phyloP scores from a whole-genome alignment of 1,140 invertebrate genomes.

The Gryllus bimaculatus region DNA sequence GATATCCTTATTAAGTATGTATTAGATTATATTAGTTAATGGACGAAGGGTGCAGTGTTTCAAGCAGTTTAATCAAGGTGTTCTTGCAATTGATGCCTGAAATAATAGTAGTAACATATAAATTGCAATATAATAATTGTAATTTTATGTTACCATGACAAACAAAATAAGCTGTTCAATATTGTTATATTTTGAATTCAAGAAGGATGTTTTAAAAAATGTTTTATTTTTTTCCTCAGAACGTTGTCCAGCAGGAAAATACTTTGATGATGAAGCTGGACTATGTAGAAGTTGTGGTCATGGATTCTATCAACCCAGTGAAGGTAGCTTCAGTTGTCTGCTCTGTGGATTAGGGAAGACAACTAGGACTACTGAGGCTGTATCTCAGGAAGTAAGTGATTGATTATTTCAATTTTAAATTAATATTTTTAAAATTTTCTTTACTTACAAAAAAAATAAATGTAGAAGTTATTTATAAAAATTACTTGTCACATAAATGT shows the following conservation, averaged over 20 bases:
- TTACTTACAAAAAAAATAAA: background rate
- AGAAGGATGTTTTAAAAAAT: background rate
- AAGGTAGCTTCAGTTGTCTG: slow-evolving; percentile 82
- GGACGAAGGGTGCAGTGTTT: too few species aligned
- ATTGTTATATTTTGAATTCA: too few species aligned
- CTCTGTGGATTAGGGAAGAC: slow-evolving; percentile 88
- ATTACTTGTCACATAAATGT: background rate
- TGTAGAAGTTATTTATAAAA: background rate
- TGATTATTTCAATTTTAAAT: background rate
- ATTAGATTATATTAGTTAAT: too few species aligned
- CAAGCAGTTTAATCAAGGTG: too few species aligned
- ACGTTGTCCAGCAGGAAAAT: slow-evolving; percentile 82
- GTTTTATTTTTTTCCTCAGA: slow-evolving; percentile 43
- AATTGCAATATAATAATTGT: too few species aligned
- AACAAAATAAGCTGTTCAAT: too few species aligned
- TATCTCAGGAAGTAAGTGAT: slow-evolving; percentile 51
- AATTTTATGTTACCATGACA: too few species aligned
- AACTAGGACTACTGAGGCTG: slow-evolving; percentile 81
- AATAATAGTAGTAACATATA: too few species aligned
- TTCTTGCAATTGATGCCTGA: too few species aligned
- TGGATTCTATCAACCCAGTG: slow-evolving; percentile 84
- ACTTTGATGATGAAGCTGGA: slow-evolving; percentile 74
- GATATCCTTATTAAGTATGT: too few species aligned
- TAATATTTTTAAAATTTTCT: background rate
- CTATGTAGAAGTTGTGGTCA: slow-evolving; percentile 85